These are phyloP conservation scores for Aegypius monachus DNA, from an alignment of 2,113 vertebrate species.

Conservation along the genomic window DNA sequence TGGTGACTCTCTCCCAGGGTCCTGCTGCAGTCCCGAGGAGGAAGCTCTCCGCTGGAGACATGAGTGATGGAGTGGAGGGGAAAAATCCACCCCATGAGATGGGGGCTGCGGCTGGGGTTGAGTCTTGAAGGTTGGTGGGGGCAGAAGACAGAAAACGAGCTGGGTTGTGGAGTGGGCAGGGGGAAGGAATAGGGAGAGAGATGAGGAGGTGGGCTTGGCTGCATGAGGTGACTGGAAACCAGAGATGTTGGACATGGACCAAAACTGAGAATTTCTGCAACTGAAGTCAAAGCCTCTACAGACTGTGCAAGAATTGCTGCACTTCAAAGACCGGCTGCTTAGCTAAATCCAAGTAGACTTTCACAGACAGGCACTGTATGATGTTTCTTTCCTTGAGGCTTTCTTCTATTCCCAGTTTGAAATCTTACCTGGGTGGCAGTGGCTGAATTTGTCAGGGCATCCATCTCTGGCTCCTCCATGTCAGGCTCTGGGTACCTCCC, in stretches of 20 bases:
- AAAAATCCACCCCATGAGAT: neutral
- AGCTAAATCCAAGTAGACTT: neutral
- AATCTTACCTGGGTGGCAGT: neutral
- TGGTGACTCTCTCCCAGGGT: neutral
- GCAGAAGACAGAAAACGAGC: neutral
- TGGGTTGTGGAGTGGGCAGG: neutral
- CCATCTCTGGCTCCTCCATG: neutral
- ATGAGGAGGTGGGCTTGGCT: neutral
- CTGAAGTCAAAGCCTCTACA: neutral
- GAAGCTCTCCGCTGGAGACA: neutral
- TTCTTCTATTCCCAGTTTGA: neutral
- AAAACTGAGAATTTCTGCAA: neutral
- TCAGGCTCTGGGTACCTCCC: neutral
- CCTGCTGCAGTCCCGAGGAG: neutral
- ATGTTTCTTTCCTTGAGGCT: neutral
- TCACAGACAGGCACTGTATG: neutral
- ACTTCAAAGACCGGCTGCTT: neutral
- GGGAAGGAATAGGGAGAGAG: neutral
- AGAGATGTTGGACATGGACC: neutral
- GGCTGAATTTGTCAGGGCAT: neutral
- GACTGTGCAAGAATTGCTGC: neutral
- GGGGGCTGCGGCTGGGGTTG: neutral
- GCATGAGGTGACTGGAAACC: neutral
- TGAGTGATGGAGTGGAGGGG: neutral
- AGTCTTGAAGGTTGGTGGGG: neutral